Base-by-base conservation (phyloP, 2,888 invertebrate species). In the Bellardia pandia region DNA sequence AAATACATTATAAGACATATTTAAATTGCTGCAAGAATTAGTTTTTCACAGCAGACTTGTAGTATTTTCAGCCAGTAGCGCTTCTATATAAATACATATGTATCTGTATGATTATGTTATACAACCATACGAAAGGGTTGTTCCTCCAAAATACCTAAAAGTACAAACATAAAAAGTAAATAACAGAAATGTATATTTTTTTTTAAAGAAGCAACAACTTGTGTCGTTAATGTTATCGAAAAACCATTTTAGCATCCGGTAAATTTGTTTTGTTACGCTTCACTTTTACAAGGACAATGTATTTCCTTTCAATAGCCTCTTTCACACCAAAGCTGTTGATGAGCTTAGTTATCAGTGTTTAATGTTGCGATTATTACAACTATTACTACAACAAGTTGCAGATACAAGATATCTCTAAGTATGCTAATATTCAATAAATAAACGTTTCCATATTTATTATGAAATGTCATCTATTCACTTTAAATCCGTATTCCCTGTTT, bases 241-340 rank as follows among this genome's bases (percentile, higher is more conserved):
- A 91, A 91, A 86, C 90, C 91, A 91, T 92, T 91, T 85, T 77
- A 42, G 86, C 91, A 90, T 92, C 92, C 92, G 91, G 91, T 85
- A 80, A 86, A 81, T 71, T 68, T 66, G 66, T 79, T 85, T 85
- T 83, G 86, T 86, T 37, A 76, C 37, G 60, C 42, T 68, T 81
- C 23, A 14, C 74, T 42, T 56, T 23, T 53, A 37, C 69, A 51
- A 82, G 81, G 81, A 85, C 87, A 85, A 48, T 69, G n/a, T 62
- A 53, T 37, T 45, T 11, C 42, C 68, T 60, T 81, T 77, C 77
- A 69, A 71, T 77, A n/a, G 71, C 23, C 62, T 58, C 30, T 58
- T 62, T 68, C 16, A 68, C 51, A 53, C n/a, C 23, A 40, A 5
- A 48, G 16, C 77, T 60, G 74, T 48, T 87, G 87, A 87, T 87